Percentiles rank a stretch among this genome's conserved stretches.
These are phyloP conservation scores for Hermetia illucens DNA, from an alignment of 1,140 invertebrate genomes.

Conservation along the genomic window DNA sequence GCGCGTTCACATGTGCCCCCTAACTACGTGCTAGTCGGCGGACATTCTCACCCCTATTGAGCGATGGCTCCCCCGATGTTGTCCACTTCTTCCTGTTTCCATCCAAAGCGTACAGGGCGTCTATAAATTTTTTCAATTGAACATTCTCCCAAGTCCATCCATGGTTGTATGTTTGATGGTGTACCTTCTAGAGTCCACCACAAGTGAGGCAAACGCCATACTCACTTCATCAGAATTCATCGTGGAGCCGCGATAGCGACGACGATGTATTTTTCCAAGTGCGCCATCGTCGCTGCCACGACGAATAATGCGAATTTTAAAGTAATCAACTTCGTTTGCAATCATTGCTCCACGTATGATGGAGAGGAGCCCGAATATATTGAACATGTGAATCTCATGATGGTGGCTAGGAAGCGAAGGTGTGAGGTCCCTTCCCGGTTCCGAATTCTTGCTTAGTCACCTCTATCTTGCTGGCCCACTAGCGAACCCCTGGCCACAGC, in stretches of 20 bases:
- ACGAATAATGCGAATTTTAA: constrained; percentile 1
- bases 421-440: neutral
- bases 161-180: too few relatives aligned
- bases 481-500: neutral
- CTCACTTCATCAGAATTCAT: too few relatives aligned
- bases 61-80: too few relatives aligned
- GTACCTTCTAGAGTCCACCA: too few relatives aligned
- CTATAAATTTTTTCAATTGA: constrained; percentile 1
- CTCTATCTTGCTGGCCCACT: neutral
- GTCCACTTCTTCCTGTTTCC: too few relatives aligned
- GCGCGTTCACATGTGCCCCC: too few relatives aligned
- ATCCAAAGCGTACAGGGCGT: neutral
- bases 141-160: neutral
- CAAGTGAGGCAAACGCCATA: too few relatives aligned
- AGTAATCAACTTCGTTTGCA: constrained; percentile 1
- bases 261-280: neutral
- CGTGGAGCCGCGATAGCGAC: neutral
- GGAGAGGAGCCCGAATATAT: neutral
- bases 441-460: neutral
- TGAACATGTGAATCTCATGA: neutral
- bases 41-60: neutral
- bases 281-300: too few relatives aligned
- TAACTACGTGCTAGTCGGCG: neutral
- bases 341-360: neutral
- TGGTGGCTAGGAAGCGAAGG: neutral